Percentiles rank a stretch among this genome's conserved stretches.
phyloP scores from a whole-genome alignment of 2,888 invertebrate genomes.

The Hemistola chrysoprasaria region DNA sequence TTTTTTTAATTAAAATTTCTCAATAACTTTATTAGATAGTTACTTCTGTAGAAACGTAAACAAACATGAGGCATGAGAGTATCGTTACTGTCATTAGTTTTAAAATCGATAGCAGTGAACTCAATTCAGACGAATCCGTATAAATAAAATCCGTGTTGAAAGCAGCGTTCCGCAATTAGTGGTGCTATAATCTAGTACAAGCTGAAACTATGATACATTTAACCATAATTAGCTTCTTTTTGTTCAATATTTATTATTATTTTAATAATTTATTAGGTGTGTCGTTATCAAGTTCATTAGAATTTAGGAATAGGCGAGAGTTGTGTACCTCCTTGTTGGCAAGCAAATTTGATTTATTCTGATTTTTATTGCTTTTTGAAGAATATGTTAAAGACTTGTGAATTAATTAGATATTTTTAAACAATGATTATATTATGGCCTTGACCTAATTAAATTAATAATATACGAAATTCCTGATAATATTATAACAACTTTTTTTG shows the following conservation, averaged over 20 bases:
- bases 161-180: constrained; percentile 29
- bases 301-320: too few relatives aligned
- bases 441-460: constrained; percentile 26
- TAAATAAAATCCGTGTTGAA: constrained; percentile 33
- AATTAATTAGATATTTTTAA: too few relatives aligned
- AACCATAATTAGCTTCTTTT: background rate
- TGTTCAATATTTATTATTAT: constrained; percentile 6
- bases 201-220: background rate
- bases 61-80: constrained; percentile 12
- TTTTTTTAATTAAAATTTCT: constrained; percentile 3
- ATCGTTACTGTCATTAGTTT: constrained; percentile 23
- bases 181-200: constrained; percentile 15
- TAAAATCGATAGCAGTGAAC: constrained; percentile 34
- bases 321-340: too few relatives aligned
- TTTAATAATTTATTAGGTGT: too few relatives aligned
- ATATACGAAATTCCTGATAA: background rate
- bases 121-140: constrained; percentile 38
- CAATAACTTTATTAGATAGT: constrained; percentile 11
- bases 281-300: too few relatives aligned
- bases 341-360: too few relatives aligned
- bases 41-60: constrained; percentile 16
- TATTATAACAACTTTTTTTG: too few relatives aligned
- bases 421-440: too few relatives aligned
- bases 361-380: too few relatives aligned
- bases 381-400: too few relatives aligned